Conservation (phyloP, 2,797 vertebrate genomes). For the Diglossa cyanea region DNA sequence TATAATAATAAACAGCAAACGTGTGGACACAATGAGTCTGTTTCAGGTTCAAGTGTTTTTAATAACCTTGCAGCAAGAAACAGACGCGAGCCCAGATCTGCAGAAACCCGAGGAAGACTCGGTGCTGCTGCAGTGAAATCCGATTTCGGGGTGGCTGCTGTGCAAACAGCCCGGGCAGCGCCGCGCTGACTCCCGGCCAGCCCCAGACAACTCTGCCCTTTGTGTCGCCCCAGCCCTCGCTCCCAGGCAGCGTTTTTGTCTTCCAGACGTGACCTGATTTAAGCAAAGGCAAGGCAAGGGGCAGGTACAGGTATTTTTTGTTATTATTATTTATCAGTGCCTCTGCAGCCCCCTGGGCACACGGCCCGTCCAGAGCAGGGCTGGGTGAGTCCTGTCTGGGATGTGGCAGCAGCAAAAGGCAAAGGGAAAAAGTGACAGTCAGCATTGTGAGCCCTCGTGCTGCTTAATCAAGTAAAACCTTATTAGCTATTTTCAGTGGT, state of each 20-base stretch:
- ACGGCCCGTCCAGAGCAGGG: accelerated
- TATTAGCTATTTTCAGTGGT: background rate
- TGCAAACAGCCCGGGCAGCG: conserved; percentile 19
- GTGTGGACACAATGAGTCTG: conserved; percentile 48
- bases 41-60: conserved; percentile 63
- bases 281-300: conserved; percentile 10
- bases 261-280: background rate
- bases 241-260: conserved; percentile 17
- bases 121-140: conserved; percentile 39
- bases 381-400: background rate
- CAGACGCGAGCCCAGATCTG: background rate
- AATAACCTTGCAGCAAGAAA: conserved; percentile 44
- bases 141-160: conserved; percentile 14
- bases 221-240: background rate
- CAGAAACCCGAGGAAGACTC: conserved; percentile 46
- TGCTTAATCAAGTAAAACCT: background rate
- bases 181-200: conserved; percentile 4
- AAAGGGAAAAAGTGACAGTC: background rate
- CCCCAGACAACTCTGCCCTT: conserved; percentile 21
- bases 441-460: background rate
- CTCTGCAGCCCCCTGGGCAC: accelerated
- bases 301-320: background rate
- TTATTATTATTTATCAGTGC: background rate
- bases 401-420: background rate
- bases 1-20: conserved; percentile 59